Evolutionary conservation across 2,888 invertebrate genomes (phyloP).

Genomic region (Agrochola macilenta): DNA sequence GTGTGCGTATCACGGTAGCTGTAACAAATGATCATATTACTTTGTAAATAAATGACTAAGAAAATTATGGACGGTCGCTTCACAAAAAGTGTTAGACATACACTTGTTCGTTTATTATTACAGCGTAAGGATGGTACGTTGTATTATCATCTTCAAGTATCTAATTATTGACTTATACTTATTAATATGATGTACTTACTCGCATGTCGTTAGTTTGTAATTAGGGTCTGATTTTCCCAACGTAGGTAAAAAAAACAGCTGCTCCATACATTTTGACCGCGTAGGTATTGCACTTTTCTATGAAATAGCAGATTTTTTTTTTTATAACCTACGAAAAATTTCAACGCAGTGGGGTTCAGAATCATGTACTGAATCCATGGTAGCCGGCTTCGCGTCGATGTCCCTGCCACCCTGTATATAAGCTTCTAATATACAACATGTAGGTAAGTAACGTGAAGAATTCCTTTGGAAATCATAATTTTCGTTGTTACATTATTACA

Average conservation of each 20-base stretch:
- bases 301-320: too few species aligned
- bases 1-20: conserved; percentile 80
- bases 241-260: too few species aligned
- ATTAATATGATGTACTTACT: conserved; percentile 18
- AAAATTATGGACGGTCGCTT: conserved; percentile 45
- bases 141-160: conserved; percentile 39
- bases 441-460: background rate
- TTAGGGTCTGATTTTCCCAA: conserved; percentile 16
- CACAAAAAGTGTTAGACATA: conserved; percentile 62
- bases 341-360: too few species aligned
- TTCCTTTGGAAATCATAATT: background rate
- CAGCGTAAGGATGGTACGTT: conserved; percentile 24
- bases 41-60: conserved; percentile 65
- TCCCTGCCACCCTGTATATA: too few species aligned
- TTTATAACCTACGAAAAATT: too few species aligned
- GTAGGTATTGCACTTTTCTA: too few species aligned
- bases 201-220: conserved; percentile 27
- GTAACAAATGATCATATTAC: conserved; percentile 68
- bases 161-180: conserved; percentile 34
- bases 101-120: conserved; percentile 57
- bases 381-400: too few species aligned
- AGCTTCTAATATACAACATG: background rate
- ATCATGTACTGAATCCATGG: too few species aligned
- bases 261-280: too few species aligned
- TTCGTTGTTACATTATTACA: background rate